phyloP scores from a whole-genome alignment of 2,797 vertebrate genomes.

The Cynopterus sphinx region DNA sequence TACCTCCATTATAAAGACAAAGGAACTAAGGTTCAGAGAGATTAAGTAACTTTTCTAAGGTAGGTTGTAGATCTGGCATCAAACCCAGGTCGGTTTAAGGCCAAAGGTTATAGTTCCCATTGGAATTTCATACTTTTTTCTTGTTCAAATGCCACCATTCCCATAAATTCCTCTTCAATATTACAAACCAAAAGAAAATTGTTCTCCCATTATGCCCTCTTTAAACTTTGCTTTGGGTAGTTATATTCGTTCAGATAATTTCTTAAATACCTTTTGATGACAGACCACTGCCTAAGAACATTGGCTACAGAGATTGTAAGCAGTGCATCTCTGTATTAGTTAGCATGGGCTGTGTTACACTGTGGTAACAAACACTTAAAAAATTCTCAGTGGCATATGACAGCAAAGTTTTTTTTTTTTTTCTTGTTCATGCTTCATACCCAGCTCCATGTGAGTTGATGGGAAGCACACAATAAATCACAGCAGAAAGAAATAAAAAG shows the following conservation, averaged over 20 bases:
- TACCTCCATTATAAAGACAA: neutral
- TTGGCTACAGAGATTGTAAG: neutral
- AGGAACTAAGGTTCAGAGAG: neutral
- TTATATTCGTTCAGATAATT: neutral
- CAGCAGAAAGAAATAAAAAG: neutral
- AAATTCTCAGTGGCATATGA: neutral
- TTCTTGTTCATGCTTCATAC: neutral
- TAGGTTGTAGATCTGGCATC: neutral
- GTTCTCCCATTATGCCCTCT: neutral
- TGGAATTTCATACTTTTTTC: neutral
- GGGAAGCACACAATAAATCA: neutral
- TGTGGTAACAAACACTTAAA: neutral
- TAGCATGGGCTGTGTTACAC: neutral
- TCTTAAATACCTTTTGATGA: neutral
- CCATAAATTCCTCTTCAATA: neutral
- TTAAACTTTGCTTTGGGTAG: neutral
- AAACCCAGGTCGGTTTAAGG: neutral
- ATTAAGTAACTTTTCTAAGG: neutral
- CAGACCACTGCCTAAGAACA: neutral
- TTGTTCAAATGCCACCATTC: neutral
- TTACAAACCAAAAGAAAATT: neutral
- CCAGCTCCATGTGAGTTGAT: neutral
- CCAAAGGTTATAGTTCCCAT: neutral
- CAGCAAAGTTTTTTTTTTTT: neutral
- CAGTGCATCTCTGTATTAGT: neutral